Evolutionary conservation across 2,888 invertebrate genomes (phyloP).

Genomic region (Danaus chrysippus): DNA sequence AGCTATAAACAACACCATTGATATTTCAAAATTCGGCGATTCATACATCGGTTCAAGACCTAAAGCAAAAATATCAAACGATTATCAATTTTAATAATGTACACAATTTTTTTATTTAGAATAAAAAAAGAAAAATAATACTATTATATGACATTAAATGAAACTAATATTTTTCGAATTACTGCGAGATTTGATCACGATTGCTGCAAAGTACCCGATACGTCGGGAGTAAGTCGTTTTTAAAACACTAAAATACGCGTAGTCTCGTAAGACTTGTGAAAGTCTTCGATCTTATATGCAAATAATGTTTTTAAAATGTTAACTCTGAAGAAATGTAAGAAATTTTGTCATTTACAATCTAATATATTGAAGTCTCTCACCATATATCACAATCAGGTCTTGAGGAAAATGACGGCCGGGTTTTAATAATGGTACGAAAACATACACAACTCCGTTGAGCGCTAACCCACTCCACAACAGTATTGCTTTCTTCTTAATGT

Average conservation of each 20-base stretch:
- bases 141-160: too few species aligned
- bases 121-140: too few species aligned
- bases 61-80: constrained; percentile 29
- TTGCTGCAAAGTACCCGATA: neutral
- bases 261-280: too few species aligned
- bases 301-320: neutral
- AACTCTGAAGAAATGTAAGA: neutral
- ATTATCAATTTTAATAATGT: neutral
- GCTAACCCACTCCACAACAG: constrained; percentile 50
- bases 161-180: too few species aligned
- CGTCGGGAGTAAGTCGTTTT: too few species aligned
- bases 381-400: constrained; percentile 42
- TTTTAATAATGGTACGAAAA: constrained; percentile 37
- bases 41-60: constrained; percentile 53
- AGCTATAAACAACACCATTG: constrained; percentile 31
- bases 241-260: too few species aligned
- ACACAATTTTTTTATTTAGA: neutral
- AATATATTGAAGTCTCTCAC: constrained; percentile 33
- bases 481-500: constrained; percentile 49
- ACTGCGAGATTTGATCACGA: neutral
- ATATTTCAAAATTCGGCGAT: constrained; percentile 53
- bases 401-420: constrained; percentile 50
- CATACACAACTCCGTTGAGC: constrained; percentile 43
- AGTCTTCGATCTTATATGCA: too few species aligned
- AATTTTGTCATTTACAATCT: neutral